phyloP scores from a whole-genome alignment of 2,113 vertebrate species.

The Stigmatopora nigra region DNA sequence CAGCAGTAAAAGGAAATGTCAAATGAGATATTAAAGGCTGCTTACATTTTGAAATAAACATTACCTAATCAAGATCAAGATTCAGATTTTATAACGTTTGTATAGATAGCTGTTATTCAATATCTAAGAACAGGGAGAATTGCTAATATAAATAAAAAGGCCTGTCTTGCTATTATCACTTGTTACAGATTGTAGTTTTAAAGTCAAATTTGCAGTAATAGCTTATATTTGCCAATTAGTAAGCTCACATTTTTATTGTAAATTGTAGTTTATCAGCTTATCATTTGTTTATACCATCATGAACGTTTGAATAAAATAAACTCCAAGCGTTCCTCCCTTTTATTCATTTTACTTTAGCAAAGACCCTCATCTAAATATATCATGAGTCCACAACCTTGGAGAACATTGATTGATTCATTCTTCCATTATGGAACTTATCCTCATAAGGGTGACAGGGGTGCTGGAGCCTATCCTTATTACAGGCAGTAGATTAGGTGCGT shows the following conservation, averaged over 20 bases:
- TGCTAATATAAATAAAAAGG: neutral
- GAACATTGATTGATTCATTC: too few species aligned
- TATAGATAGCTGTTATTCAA: neutral
- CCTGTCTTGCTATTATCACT: neutral
- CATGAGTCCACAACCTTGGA: too few species aligned
- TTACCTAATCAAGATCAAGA: neutral
- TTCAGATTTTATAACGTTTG: neutral
- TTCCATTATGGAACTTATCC: too few species aligned
- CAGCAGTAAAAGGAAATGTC: neutral
- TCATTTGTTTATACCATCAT: neutral
- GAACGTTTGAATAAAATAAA: neutral
- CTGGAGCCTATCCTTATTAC: too few species aligned
- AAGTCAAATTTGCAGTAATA: neutral
- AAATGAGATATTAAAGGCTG: neutral
- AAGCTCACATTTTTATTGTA: neutral
- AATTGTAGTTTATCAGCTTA: neutral
- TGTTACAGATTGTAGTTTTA: neutral
- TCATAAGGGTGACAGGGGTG: too few species aligned
- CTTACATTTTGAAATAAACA: neutral
- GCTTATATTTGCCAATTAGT: neutral
- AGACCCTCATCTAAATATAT: too few species aligned
- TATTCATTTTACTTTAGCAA: too few species aligned
- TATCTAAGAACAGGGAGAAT: neutral
- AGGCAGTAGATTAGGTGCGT: too few species aligned
- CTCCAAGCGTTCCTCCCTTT: neutral